Conservation (phyloP, 2,797 vertebrate genomes). For the Ctenopoma kingsleyae region DNA sequence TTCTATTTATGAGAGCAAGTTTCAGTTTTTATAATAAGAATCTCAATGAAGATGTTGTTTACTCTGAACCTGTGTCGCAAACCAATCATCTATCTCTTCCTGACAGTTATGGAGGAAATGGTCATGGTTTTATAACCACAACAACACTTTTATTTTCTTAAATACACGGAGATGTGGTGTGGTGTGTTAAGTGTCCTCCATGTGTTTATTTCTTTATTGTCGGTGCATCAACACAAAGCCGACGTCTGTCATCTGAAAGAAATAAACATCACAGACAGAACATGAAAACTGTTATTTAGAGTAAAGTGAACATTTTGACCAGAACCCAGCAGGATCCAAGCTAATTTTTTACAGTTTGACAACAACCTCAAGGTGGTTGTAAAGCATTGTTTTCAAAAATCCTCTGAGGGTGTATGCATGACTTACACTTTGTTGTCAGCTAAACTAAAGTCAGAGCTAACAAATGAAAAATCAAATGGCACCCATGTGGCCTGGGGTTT, state of each 20-base stretch:
- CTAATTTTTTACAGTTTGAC: constrained; percentile 19
- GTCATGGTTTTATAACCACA: constrained; percentile 26
- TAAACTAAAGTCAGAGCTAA: neutral
- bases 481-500: too few relatives aligned
- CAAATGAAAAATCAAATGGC: too few relatives aligned
- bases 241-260: constrained; percentile 3
- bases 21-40: constrained; percentile 19
- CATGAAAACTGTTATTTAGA: constrained; percentile 52
- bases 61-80: constrained; percentile 7
- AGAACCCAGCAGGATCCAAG: constrained; percentile 11
- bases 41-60: constrained; percentile 17
- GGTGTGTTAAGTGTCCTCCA: neutral
- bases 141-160: constrained; percentile 35
- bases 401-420: neutral
- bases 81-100: constrained; percentile 22
- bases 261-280: constrained; percentile 13
- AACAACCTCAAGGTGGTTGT: constrained; percentile 2
- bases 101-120: constrained; percentile 22
- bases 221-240: constrained; percentile 43
- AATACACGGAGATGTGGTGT: constrained; percentile 13
- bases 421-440: neutral
- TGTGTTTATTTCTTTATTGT: constrained; percentile 36
- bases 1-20: constrained; percentile 15
- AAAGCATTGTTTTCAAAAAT: constrained; percentile 12
- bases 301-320: constrained; percentile 32